These are phyloP conservation scores for Pseudomyrmex concolor DNA, from an alignment of 1,140 invertebrate species.

Conservation along the genomic window DNA sequence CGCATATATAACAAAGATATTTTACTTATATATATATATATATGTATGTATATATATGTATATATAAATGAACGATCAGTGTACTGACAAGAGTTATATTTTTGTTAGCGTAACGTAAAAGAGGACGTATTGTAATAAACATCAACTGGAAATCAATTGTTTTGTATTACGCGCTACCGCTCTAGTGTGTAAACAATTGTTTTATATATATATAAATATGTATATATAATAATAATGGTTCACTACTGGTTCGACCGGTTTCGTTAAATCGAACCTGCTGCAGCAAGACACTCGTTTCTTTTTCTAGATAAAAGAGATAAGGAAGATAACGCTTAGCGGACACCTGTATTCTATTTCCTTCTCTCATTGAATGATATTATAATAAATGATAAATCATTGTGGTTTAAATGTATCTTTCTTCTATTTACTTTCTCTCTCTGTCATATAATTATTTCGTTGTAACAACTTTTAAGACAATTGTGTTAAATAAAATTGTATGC, in stretches of 20 bases:
- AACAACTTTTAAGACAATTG: no score
- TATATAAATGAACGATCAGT: conserved; percentile 62
- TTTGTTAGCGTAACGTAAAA: conserved; percentile 75
- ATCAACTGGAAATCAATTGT: conserved; percentile 67
- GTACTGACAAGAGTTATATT: conserved; percentile 74
- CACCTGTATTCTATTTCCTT: conserved; percentile 68
- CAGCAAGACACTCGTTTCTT: conserved; percentile 38
- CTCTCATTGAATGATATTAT: conserved; percentile 62
- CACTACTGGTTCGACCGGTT: conserved; percentile 48
- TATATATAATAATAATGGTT: conserved; percentile 50
- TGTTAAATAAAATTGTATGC: no score
- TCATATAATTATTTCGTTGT: no score
- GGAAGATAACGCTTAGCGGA: conserved; percentile 51
- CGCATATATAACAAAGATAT: conserved; percentile 65
- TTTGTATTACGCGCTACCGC: conserved; percentile 72
- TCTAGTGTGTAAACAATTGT: conserved; percentile 66
- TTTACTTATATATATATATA: conserved; percentile 72
- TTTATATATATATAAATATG: conserved; percentile 62
- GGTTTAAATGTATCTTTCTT: conserved; percentile 42
- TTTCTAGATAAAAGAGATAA: conserved; percentile 40
- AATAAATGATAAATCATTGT: conserved; percentile 71
- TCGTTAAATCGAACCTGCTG: conserved; percentile 10
- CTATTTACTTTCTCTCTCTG: no score
- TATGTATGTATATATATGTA: no score
- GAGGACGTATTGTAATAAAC: conserved; percentile 62